A percentile compares a stretch with the other conserved stretches of the same genome.
phyloP scores from a whole-genome alignment of 2,888 invertebrate species.

The Tenodera sinensis region DNA sequence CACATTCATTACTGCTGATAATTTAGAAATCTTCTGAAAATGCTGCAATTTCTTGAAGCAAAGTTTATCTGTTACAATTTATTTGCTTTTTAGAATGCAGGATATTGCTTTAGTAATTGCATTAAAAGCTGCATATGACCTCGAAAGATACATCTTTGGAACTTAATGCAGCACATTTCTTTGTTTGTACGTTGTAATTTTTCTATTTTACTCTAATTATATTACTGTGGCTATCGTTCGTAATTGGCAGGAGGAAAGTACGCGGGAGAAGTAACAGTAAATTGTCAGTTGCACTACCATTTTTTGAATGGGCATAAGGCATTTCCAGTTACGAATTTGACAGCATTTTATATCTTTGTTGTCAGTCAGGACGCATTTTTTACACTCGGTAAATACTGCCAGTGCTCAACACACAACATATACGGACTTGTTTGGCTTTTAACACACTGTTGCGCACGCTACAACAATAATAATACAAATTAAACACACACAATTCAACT shows the following conservation, averaged over 20 bases:
- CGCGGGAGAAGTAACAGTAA: not conserved
- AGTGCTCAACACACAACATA: not conserved
- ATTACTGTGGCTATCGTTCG: not conserved
- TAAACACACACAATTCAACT: not conserved
- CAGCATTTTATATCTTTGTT: not conserved
- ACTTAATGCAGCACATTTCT: not conserved
- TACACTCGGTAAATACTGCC: not conserved
- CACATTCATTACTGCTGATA: not conserved
- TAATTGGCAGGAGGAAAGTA: not conserved
- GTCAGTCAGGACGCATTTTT: not conserved
- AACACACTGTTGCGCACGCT: not conserved
- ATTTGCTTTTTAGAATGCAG: not conserved
- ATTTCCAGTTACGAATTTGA: not conserved
- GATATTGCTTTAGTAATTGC: not conserved
- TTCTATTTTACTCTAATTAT: not conserved
- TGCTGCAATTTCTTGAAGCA: not conserved
- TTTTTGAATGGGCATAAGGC: not conserved
- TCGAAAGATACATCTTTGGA: not conserved
- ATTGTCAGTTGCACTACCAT: not conserved
- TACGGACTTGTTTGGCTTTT: not conserved
- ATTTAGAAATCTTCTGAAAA: not conserved
- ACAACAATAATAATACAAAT: constrained; percentile 1
- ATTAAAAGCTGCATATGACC: not conserved
- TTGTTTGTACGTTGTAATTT: not conserved
- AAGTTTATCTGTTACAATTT: not conserved